Evolutionary conservation across 1,140 invertebrate species (phyloP), one percentile per base, ranked within the genome.

Genomic region (Papilio machaon): DNA sequence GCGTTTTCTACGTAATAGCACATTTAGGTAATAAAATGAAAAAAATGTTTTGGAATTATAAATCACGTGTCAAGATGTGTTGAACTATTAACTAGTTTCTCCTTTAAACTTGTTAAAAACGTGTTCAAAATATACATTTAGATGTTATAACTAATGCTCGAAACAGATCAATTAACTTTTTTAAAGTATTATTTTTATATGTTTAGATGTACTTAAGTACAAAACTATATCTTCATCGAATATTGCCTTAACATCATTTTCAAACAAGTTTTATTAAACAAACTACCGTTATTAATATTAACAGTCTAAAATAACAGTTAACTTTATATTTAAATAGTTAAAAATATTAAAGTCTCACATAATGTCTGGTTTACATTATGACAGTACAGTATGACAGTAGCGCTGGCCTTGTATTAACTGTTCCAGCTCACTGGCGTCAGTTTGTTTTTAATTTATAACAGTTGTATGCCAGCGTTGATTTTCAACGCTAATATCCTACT

Each of bases 141-240:
- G 13, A 77, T 75, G 43, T 78, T 78, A 67, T 43, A 17, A 38
- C 38, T 49, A 79, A 79, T 47, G n/a, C 60, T 54, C 47, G 38
- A 43, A 67, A 11, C 77, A 79, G 38, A 79, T 79, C 58, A 67
- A 67, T 47, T 79, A 54, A 79, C 46, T 67, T 46, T 64, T 11
- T 79, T 15, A 47, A 79, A 79, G 77, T 79, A 79, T 79, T 79
- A 79, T 79, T 79, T 79, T 79, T 79, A 6, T 79, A 79, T 78
- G 38, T 49, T 79, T 64, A 52, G 77, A 79, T 30, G 77, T 79
- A 79, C 77, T 67, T 10, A 38, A 58, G 76, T 79, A 67, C 58
- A 79, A 79, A 79, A 64, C 49, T 52, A 19, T 54, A 54, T 67
- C 38, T 38, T 58, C 77, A 67, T 67, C 77, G 35, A 47, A 64